Base-by-base conservation (phyloP, 1,140 invertebrate species). In the Brachionus paranguensis region DNA sequence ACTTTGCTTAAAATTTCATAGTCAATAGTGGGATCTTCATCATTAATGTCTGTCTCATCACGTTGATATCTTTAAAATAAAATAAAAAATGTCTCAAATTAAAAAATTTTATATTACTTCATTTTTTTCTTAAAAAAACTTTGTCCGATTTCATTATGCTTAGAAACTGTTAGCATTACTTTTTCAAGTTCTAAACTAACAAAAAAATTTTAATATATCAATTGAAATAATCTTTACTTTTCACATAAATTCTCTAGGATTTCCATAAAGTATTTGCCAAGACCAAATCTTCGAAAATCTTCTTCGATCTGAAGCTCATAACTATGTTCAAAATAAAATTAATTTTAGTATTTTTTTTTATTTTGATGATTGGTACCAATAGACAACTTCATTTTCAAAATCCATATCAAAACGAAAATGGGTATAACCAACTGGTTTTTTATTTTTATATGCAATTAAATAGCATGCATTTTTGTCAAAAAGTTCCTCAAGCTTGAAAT, bases 401-500 rank as follows among this genome's bases (percentile, higher is more conserved):
- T 95, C 94, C 85, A 94, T 89, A 87, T 95, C 94, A 90, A 95
- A 95, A 84, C 94, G 90, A 87, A 95, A 95, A 89, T 94, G 93
- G 27, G 92, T 91, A 87, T 93, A 94, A 0, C 92, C 93, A 37
- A 93, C 90, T 29, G 91, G 91, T 85, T 90, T 86, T 33, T 87
- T 86, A 10, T 89, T 88, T 24, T 90, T 86, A 27, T 87, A 86
- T 10, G 87, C 88, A 70, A 93, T 88, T 50, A 94, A 87, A 86
- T 92, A 93, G 86, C 91, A 91, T 0, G 93, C 93, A 86, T 89
- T 89, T 41, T 91, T 88, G 85, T 93, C 92, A 2, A 90, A 92
- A 85, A 93, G 89, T 88, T 93, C 93, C 6, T 90, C 88, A 55
- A 89, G 86, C 86, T 93, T 93, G 5, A 91, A 89, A 81, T 90